Evolutionary conservation across 1,140 invertebrate genomes (phyloP), one percentile per base, ranked within the genome.

Genomic region (Drosophila parvula): DNA sequence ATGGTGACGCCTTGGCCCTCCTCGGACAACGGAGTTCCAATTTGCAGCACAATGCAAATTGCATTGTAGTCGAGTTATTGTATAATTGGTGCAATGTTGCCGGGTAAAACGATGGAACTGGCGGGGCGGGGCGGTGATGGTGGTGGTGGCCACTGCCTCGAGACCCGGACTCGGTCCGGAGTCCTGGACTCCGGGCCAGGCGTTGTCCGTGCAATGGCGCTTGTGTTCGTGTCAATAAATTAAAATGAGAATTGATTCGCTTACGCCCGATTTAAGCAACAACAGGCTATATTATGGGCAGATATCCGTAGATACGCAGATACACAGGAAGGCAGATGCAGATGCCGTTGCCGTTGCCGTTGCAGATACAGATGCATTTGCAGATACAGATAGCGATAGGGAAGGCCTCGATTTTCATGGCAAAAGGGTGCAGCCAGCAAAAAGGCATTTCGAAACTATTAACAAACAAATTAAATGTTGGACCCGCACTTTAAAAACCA

Each of bases 401-500:
- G 8, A 41, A 6, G 53, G 71, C 50, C 59, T 57, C 43, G 14
- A 50, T 60, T 58, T 48, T 50, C 51, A 64, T 64, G 32, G 71
- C 51, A 28, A 43, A 38, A 38, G 64, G 56, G 64, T 64, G 63
- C 78, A 74, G 78, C 45, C 74, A 50, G 74, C 74, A 76, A 69
- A 71, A 63, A 73, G 60, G 76, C 75, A 81, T 81, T 86, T 88
- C 84, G 79, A 90, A 81, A 86, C 86, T 90, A 86, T 90, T 90
- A 90, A 90, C 86, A 90, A 81, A 90, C 79, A 86, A 90, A 90
- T 90, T 90, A 90, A 88, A 90, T 90, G 86, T 86, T 88, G 80
- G 71, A 77, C 82, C 88, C 82, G 88, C 88, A 88, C 82, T 90
- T 90, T 90, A 90, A 90, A 90, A 90, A 81, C 82, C 80, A 86